phyloP scores from a whole-genome alignment of 2,797 vertebrate genomes.

The Pseudochirops cupreus region DNA sequence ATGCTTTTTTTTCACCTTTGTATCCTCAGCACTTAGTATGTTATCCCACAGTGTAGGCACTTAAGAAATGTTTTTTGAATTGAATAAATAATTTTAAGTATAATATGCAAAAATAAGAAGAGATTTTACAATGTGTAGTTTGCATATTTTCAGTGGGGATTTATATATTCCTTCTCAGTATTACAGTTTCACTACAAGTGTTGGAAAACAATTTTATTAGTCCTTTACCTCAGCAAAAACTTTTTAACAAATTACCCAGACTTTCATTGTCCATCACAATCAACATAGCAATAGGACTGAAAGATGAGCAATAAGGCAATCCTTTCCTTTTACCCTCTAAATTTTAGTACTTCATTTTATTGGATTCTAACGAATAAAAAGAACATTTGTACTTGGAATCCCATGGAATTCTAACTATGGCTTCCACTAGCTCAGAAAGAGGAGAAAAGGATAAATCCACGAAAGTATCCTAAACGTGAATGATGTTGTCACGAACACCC shows the following conservation, averaged over 20 bases:
- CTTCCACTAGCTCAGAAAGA: slow-evolving; percentile 59
- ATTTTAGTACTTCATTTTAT: slow-evolving; percentile 67
- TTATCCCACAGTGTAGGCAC: background rate
- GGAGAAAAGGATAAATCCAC: slow-evolving; percentile 62
- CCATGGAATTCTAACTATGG: slow-evolving; percentile 52
- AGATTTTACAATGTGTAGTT: background rate
- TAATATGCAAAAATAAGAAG: background rate
- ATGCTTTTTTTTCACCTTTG: background rate
- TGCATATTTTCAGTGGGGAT: background rate
- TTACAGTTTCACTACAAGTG: slow-evolving; percentile 39
- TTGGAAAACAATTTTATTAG: slow-evolving; percentile 30
- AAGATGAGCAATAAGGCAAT: slow-evolving; percentile 69
- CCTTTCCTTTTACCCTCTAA: slow-evolving; percentile 65
- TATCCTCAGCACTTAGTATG: background rate
- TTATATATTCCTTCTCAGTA: slow-evolving; percentile 4
- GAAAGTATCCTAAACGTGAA: slow-evolving; percentile 69
- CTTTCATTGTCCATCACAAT: slow-evolving; percentile 65
- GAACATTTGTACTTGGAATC: slow-evolving; percentile 54
- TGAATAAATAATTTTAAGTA: slow-evolving; percentile 20
- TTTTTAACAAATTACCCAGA: slow-evolving; percentile 51
- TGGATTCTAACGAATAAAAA: slow-evolving; percentile 72
- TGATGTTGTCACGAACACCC: slow-evolving; percentile 45
- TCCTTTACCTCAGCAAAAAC: background rate
- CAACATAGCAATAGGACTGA: slow-evolving; percentile 52
- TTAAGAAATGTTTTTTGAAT: background rate